These are phyloP conservation scores for Proterorhinus semilunaris DNA, from an alignment of 2,113 vertebrate species.

Conservation along the genomic window DNA sequence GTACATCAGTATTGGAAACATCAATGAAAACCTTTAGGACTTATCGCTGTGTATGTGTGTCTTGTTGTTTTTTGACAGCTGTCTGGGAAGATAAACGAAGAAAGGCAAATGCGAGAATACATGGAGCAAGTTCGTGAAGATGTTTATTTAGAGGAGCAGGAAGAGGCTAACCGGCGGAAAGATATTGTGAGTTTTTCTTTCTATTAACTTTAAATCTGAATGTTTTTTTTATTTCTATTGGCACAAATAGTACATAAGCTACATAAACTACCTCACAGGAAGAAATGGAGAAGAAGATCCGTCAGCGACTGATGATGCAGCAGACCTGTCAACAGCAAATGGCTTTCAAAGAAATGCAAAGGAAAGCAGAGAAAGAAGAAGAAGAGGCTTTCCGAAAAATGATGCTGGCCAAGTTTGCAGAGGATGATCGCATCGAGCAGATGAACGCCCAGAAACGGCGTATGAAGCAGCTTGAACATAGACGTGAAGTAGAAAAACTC, in stretches of 20 bases:
- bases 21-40: not conserved
- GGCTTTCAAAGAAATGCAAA: slow-evolving; percentile 79
- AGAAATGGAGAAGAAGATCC: slow-evolving; percentile 84
- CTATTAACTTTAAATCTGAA: too few relatives aligned
- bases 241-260: too few relatives aligned
- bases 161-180: slow-evolving; percentile 71
- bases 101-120: slow-evolving; percentile 79
- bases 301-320: slow-evolving; percentile 81
- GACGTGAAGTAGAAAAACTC: slow-evolving; percentile 82
- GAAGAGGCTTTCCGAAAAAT: slow-evolving; percentile 80
- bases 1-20: not conserved
- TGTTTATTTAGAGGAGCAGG: slow-evolving; percentile 85
- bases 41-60: not conserved
- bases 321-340: slow-evolving; percentile 81
- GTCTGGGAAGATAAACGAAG: slow-evolving; percentile 76
- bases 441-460: slow-evolving; percentile 88
- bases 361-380: slow-evolving; percentile 78
- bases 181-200: slow-evolving; percentile 77
- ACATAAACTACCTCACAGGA: slow-evolving; percentile 58
- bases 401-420: slow-evolving; percentile 87
- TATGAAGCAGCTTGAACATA: slow-evolving; percentile 90
- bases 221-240: too few relatives aligned
- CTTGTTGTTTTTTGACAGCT: slow-evolving; percentile 67
- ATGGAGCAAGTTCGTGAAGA: slow-evolving; percentile 82
- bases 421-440: slow-evolving; percentile 89